Evolutionary conservation across 2,888 invertebrate genomes (phyloP), one percentile per base, ranked within the genome.

Genomic region (Macropis europaea): DNA sequence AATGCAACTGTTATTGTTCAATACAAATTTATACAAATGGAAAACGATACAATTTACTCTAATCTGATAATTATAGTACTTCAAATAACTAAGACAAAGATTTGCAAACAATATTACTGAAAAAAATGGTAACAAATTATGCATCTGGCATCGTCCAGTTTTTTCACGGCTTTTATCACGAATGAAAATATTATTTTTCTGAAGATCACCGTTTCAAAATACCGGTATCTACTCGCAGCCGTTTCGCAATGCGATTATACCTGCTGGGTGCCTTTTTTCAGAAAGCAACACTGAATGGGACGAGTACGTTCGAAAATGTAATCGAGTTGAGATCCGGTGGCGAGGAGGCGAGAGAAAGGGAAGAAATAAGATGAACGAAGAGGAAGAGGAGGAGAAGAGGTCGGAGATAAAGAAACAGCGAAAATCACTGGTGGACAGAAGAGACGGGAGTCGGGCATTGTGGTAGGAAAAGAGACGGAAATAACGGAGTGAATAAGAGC

Each of bases 251-350:
- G 17, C 24, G 6, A 17, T 13, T 15, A 13, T 15, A 30, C 15
- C 26, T 17, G 17, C n/a, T 30, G 28, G 17, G n/a, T n/a, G 13
- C 30, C 40, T n/a, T n/a, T n/a, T n/a, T n/a, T n/a, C n/a, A 26
- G 11, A 50, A 43, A 4, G 28, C 61, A 42, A 45, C 22, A 22
- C 28, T 24, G 50, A 62, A 61, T 45, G 66, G 67, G 68, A 63
- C 67, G 66, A 72, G 71, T 61, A 68, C 42, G 61, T 66, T 66
- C 62, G 69, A 64, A 73, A 69, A 78, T 69, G 78, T 76, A 53
- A 77, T 69, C 57, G 66, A 61, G 62, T 53, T 59, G 56, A 61
- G 64, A 69, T 64, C 62, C 57, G 30, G 69, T 24, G 57, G 67
- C 38, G 52, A 32, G 67, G 40, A 57, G 47, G 17, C 56, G 42